Percentiles rank a stretch among this genome's conserved stretches.
phyloP scores from a whole-genome alignment of 2,113 vertebrate genomes.

The Pterocles burchelli region DNA sequence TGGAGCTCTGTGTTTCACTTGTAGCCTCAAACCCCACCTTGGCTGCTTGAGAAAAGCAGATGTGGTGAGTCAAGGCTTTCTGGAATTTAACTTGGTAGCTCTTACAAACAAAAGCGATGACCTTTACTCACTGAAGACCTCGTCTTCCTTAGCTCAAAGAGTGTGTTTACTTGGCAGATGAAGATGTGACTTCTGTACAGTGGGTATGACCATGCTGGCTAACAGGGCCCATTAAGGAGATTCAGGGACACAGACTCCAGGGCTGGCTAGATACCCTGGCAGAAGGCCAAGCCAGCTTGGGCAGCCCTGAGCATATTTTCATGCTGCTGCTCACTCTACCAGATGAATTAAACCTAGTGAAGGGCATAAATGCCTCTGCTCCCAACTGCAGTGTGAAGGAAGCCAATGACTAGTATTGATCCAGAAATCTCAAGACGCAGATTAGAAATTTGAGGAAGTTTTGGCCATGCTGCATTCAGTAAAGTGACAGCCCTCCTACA shows the following conservation, averaged over 20 bases:
- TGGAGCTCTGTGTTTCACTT: neutral
- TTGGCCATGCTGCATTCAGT: neutral
- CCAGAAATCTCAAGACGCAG: neutral
- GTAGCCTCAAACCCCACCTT: neutral
- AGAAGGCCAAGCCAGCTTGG: neutral
- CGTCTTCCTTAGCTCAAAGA: rapidly evolving
- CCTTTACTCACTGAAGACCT: neutral
- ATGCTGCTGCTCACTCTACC: neutral
- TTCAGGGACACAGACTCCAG: neutral
- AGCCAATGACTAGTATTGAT: neutral
- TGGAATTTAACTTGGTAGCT: neutral
- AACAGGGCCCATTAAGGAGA: neutral
- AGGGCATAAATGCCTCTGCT: neutral
- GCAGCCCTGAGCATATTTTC: neutral
- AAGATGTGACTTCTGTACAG: neutral
- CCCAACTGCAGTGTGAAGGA: neutral
- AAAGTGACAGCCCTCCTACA: neutral
- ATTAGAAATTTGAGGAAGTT: neutral
- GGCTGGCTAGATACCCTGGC: neutral
- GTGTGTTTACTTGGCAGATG: neutral
- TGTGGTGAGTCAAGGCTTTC: neutral
- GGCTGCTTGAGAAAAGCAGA: neutral
- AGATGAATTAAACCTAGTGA: neutral
- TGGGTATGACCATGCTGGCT: neutral
- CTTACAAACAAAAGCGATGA: neutral